These are phyloP conservation scores for Gallinago nigripennis DNA, from an alignment of 2,797 vertebrate species.

Conservation along the genomic window DNA sequence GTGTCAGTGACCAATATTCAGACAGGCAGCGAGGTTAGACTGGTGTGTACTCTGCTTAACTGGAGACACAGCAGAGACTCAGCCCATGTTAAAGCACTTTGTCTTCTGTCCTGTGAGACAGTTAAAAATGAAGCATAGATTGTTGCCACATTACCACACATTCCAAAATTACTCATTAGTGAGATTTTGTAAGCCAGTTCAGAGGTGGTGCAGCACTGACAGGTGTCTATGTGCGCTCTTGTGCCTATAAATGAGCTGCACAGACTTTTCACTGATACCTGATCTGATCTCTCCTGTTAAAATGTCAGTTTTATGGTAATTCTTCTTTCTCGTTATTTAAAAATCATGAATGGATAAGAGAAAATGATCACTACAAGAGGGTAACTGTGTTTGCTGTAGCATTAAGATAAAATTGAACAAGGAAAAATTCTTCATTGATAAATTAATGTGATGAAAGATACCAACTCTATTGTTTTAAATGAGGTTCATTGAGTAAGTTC, in stretches of 20 bases:
- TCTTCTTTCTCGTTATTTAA: background rate
- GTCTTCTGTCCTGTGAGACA: background rate
- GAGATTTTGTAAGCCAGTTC: background rate
- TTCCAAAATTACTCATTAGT: background rate
- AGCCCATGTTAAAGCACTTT: background rate
- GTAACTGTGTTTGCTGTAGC: constrained; percentile 4
- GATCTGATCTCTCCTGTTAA: background rate
- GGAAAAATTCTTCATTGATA: constrained; percentile 32
- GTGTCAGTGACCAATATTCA: background rate
- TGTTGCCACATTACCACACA: background rate
- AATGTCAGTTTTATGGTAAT: background rate
- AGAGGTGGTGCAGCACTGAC: background rate
- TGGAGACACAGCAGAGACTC: background rate
- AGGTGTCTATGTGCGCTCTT: background rate
- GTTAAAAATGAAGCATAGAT: background rate
- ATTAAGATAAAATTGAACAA: constrained; percentile 40
- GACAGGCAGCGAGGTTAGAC: background rate
- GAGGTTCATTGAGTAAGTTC: constrained; percentile 16
- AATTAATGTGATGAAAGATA: constrained; percentile 34
- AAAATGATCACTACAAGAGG: background rate
- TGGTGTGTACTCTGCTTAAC: background rate
- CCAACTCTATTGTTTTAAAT: background rate
- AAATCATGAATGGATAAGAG: background rate
- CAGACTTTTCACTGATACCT: background rate
- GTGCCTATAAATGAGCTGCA: background rate